phyloP scores from a whole-genome alignment of 2,888 invertebrate genomes.

The Caradrina clavipalpis region DNA sequence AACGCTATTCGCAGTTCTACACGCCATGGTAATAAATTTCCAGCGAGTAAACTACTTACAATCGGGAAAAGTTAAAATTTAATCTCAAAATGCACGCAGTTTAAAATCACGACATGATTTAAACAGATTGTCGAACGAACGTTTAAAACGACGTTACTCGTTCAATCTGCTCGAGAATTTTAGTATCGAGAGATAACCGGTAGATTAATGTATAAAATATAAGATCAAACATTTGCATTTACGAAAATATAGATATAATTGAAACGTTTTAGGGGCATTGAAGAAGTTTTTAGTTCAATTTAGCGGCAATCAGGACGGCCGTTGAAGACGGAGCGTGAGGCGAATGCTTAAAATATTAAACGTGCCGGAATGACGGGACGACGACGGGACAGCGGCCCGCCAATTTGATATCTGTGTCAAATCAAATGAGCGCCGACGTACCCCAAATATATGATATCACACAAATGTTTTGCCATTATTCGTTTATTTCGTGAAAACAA shows the following conservation, averaged over 20 bases:
- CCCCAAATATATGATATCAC: conserved; percentile 66
- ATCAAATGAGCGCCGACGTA: conserved; percentile 67
- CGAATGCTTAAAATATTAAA: conserved; percentile 89
- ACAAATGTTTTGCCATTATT: conserved; percentile 53
- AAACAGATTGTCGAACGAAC: conserved; percentile 67
- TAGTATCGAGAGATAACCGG: conserved; percentile 60
- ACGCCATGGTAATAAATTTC: conserved; percentile 84
- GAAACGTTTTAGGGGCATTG: conserved; percentile 88
- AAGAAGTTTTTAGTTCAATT: conserved; percentile 91
- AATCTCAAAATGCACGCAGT: conserved; percentile 84
- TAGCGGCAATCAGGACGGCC: conserved; percentile 90
- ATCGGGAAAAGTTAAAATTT: conserved; percentile 83
- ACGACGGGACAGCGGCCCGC: conserved; percentile 73
- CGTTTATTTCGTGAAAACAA: conserved; percentile 56
- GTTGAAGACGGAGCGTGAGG: conserved; percentile 89
- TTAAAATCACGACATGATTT: conserved; percentile 79
- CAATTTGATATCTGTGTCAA: conserved; percentile 83
- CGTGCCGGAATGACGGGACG: conserved; percentile 82
- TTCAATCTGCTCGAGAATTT: conserved; percentile 68
- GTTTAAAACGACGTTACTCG: conserved; percentile 68
- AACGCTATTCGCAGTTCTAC: conserved; percentile 82
- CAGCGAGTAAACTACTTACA: conserved; percentile 82
- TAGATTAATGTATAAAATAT: conserved; percentile 64
- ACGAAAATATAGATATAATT: conserved; percentile 84
- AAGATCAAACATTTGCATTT: conserved; percentile 70